Evolutionary conservation across 2,113 vertebrate genomes (phyloP).

Genomic region (Lophotis ruficrista): DNA sequence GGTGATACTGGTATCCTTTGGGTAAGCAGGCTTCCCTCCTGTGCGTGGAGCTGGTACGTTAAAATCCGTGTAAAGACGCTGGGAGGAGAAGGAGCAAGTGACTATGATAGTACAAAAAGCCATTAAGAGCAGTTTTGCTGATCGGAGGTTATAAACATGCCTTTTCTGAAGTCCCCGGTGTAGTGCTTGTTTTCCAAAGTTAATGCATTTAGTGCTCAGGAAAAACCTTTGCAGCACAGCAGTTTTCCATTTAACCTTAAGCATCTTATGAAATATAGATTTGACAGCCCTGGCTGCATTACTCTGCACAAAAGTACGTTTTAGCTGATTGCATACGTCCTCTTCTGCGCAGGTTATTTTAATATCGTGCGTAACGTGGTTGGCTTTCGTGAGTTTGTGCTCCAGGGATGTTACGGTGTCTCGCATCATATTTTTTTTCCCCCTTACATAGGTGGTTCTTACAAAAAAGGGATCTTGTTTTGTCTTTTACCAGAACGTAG

Average conservation of each 20-base stretch:
- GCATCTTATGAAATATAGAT: slow-evolving; percentile 20
- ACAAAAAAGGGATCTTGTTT: not conserved
- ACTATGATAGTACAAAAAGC: not conserved
- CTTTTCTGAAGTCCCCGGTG: not conserved
- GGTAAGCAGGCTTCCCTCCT: not conserved
- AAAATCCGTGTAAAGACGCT: not conserved
- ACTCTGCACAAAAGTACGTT: not conserved
- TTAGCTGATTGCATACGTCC: not conserved
- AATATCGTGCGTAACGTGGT: not conserved
- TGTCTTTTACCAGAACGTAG: not conserved
- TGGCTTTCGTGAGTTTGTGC: not conserved
- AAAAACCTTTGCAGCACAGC: not conserved
- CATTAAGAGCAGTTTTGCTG: not conserved
- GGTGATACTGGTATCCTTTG: not conserved
- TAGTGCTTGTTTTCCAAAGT: not conserved
- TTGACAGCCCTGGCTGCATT: not conserved
- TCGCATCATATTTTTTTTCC: not conserved
- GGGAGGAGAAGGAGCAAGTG: not conserved
- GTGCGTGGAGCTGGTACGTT: not conserved
- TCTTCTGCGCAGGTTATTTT: not conserved
- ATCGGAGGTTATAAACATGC: not conserved
- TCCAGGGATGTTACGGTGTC: not conserved
- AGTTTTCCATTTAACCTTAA: slow-evolving; percentile 4
- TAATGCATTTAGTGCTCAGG: not conserved
- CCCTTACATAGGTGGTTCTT: not conserved